These are phyloP conservation scores for Baryphthengus martii DNA, from an alignment of 2,113 vertebrate genomes.

Conservation along the genomic window DNA sequence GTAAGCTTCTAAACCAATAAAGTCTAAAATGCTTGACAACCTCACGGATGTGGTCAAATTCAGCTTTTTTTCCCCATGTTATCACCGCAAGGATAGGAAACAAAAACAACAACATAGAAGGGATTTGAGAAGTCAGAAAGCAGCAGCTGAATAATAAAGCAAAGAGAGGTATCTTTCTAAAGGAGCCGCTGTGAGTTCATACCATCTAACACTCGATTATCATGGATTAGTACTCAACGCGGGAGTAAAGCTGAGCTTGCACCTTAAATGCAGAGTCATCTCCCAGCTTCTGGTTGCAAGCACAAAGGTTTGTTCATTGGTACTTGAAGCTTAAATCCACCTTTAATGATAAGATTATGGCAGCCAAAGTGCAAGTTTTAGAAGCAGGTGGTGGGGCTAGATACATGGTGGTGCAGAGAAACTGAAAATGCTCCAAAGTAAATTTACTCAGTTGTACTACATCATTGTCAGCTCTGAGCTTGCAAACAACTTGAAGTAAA, in stretches of 20 bases:
- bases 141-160: neutral
- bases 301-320: neutral
- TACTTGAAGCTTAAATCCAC: constrained; percentile 34
- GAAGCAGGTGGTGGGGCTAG: neutral
- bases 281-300: neutral
- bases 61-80: neutral
- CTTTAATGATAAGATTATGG: constrained; percentile 23
- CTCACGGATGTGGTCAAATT: constrained; percentile 26
- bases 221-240: neutral
- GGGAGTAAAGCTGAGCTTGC: neutral
- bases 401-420: neutral
- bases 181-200: neutral
- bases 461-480: neutral
- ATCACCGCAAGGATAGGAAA: neutral
- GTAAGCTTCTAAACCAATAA: constrained; percentile 46
- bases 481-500: neutral
- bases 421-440: neutral
- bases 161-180: neutral
- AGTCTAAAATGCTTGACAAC: neutral
- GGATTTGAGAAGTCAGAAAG: neutral
- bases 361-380: neutral
- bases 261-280: neutral
- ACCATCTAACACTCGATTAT: neutral
- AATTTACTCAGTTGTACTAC: neutral
- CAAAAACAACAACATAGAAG: neutral